phyloP scores from a whole-genome alignment of 2,888 invertebrate genomes.

The Volucella inflata region DNA sequence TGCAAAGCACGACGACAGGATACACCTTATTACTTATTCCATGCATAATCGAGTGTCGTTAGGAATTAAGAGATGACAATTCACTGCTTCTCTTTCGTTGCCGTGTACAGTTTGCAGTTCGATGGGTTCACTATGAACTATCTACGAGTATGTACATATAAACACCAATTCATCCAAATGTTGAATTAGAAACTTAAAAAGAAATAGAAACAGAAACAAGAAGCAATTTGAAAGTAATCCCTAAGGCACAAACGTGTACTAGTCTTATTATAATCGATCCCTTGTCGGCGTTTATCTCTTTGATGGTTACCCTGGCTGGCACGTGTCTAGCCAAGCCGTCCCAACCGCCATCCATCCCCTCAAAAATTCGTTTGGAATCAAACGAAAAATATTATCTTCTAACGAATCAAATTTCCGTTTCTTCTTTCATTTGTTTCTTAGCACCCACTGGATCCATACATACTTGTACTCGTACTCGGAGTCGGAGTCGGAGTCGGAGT shows the following conservation, averaged over 20 bases:
- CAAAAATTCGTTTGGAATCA: conserved; percentile 17
- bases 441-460: not conserved
- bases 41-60: conserved; percentile 73
- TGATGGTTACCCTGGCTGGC: conserved; percentile 59
- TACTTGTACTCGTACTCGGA: too few species aligned
- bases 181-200: not conserved
- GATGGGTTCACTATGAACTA: not conserved
- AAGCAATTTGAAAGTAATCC: conserved; percentile 33
- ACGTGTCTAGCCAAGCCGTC: conserved; percentile 46
- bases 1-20: conserved; percentile 1
- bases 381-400: conserved; percentile 39
- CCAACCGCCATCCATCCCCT: not conserved
- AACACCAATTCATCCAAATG: not conserved
- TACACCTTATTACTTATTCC: conserved; percentile 67
- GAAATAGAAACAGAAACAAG: not conserved
- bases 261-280: conserved; percentile 63
- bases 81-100: conserved; percentile 15
- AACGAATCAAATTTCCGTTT: conserved; percentile 60
- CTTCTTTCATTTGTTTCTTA: conserved; percentile 23
- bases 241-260: conserved; percentile 39
- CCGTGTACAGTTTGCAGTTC: conserved; percentile 35
- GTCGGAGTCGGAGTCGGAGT: conserved; percentile 9
- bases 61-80: conserved; percentile 69
- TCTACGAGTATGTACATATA: too few species aligned
- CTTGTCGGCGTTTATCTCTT: conserved; percentile 69